Evolutionary conservation across 2,113 vertebrate species (phyloP).

Genomic region (Leucopsar rothschildi): DNA sequence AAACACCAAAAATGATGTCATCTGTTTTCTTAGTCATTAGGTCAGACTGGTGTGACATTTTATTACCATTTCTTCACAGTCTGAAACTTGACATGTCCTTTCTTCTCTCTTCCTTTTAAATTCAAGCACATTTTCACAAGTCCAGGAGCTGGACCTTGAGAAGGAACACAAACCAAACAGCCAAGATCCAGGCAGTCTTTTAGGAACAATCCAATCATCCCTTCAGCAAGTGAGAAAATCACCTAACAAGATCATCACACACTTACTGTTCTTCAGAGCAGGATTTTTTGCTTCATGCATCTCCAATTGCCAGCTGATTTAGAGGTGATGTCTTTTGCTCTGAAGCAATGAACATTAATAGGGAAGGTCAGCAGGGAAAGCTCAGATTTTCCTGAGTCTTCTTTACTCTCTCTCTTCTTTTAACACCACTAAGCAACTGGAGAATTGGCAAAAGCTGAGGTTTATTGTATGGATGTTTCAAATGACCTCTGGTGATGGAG

Average conservation of each 20-base stretch:
- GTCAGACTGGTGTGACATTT: not conserved
- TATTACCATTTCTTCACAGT: not conserved
- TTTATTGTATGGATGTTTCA: not conserved
- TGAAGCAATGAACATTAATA: not conserved
- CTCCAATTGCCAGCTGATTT: not conserved
- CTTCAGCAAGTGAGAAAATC: not conserved
- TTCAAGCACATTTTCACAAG: not conserved
- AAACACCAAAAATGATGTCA: not conserved
- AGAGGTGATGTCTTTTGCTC: not conserved
- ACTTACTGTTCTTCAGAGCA: not conserved
- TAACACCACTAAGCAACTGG: not conserved
- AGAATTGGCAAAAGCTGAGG: not conserved
- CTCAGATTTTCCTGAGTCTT: not conserved
- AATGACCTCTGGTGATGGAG: not conserved
- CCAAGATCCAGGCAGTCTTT: not conserved
- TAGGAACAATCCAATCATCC: not conserved
- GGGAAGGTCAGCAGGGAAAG: not conserved
- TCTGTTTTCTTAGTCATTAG: not conserved
- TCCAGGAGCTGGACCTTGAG: not conserved
- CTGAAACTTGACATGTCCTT: not conserved
- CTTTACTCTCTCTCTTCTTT: not conserved
- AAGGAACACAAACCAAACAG: not conserved
- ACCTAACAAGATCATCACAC: not conserved
- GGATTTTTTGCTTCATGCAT: not conserved
- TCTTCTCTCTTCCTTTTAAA: not conserved